Evolutionary conservation across 2,888 invertebrate genomes (phyloP).

Genomic region (Parnassius mnemosyne): DNA sequence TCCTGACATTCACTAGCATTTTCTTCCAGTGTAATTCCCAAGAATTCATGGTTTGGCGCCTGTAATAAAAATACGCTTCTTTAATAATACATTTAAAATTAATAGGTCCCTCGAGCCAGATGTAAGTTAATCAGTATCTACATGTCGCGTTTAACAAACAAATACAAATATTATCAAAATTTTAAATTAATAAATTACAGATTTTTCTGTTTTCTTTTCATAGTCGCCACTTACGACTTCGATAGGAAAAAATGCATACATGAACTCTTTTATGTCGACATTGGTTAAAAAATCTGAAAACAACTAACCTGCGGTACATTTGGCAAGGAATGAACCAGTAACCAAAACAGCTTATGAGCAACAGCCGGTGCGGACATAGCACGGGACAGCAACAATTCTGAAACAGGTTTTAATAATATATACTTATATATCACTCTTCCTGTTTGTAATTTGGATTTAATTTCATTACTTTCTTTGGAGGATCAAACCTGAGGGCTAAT

Average conservation of each 20-base stretch:
- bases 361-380: slow-evolving; percentile 93
- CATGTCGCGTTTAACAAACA: too few species aligned
- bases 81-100: neutral
- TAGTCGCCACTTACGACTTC: too few species aligned
- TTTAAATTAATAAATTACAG: too few species aligned
- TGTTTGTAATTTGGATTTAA: too few species aligned
- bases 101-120: neutral
- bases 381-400: slow-evolving; percentile 80
- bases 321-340: slow-evolving; percentile 90
- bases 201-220: too few species aligned
- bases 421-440: neutral
- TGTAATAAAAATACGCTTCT: slow-evolving; percentile 30
- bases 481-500: too few species aligned
- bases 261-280: too few species aligned
- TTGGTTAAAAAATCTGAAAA: neutral
- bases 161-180: too few species aligned
- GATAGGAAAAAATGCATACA: too few species aligned
- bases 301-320: slow-evolving; percentile 88
- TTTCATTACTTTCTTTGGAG: too few species aligned
- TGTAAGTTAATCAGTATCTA: neutral
- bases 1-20: slow-evolving; percentile 50
- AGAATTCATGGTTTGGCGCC: slow-evolving; percentile 69
- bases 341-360: slow-evolving; percentile 97
- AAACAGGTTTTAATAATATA: slow-evolving; percentile 27
- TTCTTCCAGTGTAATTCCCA: slow-evolving; percentile 70